Percentiles rank a stretch among this genome's conserved stretches.
These are phyloP conservation scores for Brachionus asplanchnoidis DNA, from an alignment of 1,140 invertebrate species.

Conservation along the genomic window DNA sequence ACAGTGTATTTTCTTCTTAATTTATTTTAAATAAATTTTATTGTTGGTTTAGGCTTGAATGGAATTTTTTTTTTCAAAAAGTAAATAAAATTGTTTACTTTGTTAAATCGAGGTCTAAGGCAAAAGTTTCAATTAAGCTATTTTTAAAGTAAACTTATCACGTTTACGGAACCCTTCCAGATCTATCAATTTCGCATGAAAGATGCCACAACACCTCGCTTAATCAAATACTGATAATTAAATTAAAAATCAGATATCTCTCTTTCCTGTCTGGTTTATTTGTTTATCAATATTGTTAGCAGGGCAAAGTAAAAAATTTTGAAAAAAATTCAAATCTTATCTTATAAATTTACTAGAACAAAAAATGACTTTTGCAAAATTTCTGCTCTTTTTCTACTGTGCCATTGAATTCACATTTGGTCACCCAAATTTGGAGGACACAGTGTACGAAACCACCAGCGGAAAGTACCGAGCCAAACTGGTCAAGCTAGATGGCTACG, in stretches of 20 bases:
- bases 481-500: neutral
- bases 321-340: neutral
- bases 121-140: neutral
- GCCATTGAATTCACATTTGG: neutral
- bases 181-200: neutral
- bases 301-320: neutral
- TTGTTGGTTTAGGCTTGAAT: neutral
- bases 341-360: neutral
- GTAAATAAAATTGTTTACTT: neutral
- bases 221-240: neutral
- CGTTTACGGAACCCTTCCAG: neutral
- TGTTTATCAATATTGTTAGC: neutral
- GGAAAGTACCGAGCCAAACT: neutral
- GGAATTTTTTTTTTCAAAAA: neutral
- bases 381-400: neutral
- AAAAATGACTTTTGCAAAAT: neutral
- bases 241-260: neutral
- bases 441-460: conserved; percentile 11
- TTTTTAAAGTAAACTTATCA: neutral
- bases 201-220: neutral
- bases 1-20: neutral
- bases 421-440: neutral
- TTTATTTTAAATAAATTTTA: neutral
- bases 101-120: neutral
- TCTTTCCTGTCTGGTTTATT: neutral